A percentile compares a stretch with the other conserved stretches of the same genome.
Conservation (phyloP, 2,113 vertebrate species). For the Brienomyrus brachyistius region DNA sequence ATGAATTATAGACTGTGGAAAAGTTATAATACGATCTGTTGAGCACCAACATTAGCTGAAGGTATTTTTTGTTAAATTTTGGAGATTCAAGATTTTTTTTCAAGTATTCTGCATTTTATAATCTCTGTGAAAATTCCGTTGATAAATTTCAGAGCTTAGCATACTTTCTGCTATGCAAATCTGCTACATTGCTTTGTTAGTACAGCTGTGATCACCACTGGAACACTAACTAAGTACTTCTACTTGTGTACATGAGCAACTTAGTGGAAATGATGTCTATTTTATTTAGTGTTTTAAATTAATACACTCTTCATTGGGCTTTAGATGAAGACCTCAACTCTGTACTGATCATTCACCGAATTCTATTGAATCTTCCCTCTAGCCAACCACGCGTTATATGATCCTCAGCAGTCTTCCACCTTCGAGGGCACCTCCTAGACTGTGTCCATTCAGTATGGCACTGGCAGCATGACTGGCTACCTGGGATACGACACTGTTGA, state of each 20-base stretch:
- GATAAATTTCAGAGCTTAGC: neutral
- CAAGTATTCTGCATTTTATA: neutral
- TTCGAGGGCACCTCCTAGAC: slow-evolving; percentile 21
- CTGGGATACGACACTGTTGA: slow-evolving; percentile 43
- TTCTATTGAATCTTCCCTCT: neutral
- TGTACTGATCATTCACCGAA: neutral
- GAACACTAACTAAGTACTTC: slow-evolving; percentile 57
- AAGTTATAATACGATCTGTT: neutral
- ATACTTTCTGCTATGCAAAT: neutral
- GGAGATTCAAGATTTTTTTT: neutral
- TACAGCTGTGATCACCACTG: slow-evolving; percentile 47
- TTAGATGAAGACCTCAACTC: neutral
- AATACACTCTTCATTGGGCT: neutral
- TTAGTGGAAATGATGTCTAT: neutral
- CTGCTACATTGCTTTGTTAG: neutral
- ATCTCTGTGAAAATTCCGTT: neutral
- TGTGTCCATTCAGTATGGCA: slow-evolving; percentile 51
- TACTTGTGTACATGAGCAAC: neutral
- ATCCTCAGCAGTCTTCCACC: slow-evolving; percentile 41
- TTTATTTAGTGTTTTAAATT: neutral
- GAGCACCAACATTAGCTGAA: neutral
- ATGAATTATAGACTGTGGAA: neutral
- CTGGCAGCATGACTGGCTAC: slow-evolving; percentile 52
- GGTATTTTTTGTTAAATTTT: neutral
- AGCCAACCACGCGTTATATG: slow-evolving; percentile 48